A percentile compares a stretch with the other conserved stretches of the same genome.
phyloP scores from a whole-genome alignment of 2,113 vertebrate genomes.

The Sardina pilchardus region DNA sequence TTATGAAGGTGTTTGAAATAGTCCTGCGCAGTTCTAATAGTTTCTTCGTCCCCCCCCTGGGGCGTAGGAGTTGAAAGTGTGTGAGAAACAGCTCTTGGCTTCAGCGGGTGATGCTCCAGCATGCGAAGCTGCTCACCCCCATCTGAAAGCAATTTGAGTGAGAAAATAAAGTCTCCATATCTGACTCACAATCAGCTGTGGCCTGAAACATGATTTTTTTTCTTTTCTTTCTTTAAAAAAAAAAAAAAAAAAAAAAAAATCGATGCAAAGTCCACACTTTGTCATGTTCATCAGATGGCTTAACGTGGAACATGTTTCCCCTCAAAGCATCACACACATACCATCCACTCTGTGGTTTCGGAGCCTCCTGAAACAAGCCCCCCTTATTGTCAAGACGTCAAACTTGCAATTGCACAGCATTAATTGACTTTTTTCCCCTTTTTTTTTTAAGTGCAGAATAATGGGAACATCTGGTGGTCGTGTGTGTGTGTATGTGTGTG shows the following conservation, averaged over 20 bases:
- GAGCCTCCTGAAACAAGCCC: too few species aligned
- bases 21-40: neutral
- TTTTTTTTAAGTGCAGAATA: neutral
- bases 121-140: constrained; percentile 24
- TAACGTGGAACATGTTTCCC: constrained; percentile 27
- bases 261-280: constrained; percentile 3
- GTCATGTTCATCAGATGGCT: constrained; percentile 23
- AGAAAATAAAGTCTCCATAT: constrained; percentile 33
- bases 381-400: neutral
- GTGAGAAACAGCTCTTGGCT: constrained; percentile 22
- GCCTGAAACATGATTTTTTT: constrained; percentile 20
- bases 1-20: constrained; percentile 16
- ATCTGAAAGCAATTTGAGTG: constrained; percentile 40
- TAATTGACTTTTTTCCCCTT: neutral
- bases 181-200: constrained; percentile 25
- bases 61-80: constrained; percentile 15
- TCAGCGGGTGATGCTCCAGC: constrained; percentile 16
- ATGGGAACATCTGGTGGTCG: constrained; percentile 47
- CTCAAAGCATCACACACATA: neutral
- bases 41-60: neutral
- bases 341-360: neutral
- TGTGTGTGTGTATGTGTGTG: neutral
- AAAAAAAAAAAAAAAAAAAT: too few species aligned
- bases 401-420: neutral
- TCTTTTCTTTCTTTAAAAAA: too few species aligned